A percentile compares a stretch with the other conserved stretches of the same genome.
phyloP scores from a whole-genome alignment of 2,113 vertebrate species.

The Pyrgilauda ruficollis region DNA sequence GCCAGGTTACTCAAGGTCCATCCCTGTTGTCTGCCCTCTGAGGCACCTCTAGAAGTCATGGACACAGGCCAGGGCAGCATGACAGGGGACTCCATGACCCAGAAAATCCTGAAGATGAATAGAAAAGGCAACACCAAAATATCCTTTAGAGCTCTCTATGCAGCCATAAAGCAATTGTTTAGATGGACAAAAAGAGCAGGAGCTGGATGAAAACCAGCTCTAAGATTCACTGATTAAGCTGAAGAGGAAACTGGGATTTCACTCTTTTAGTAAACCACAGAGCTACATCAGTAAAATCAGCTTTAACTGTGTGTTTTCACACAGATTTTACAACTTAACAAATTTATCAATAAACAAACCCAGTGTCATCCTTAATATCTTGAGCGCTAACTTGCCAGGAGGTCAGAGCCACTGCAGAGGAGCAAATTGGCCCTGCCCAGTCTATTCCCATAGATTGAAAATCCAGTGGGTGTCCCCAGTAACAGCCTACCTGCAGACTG shows the following conservation, averaged over 20 bases:
- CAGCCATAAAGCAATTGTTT: neutral
- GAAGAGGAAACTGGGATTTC: neutral
- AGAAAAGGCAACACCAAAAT: neutral
- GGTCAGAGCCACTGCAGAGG: neutral
- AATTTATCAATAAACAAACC: neutral
- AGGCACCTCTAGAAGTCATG: neutral
- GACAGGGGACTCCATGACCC: neutral
- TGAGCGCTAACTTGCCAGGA: neutral
- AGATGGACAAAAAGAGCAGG: neutral
- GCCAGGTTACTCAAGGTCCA: neutral
- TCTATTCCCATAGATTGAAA: neutral
- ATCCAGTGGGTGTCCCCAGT: neutral
- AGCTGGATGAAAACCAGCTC: neutral
- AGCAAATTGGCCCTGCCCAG: neutral
- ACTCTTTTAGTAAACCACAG: neutral
- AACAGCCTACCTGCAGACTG: neutral
- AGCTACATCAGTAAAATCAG: neutral
- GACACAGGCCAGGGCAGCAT: neutral
- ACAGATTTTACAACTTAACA: neutral
- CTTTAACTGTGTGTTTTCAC: neutral
- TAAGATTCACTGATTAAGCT: neutral
- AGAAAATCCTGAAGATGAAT: neutral
- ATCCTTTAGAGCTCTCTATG: neutral
- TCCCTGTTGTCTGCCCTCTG: fast-evolving
- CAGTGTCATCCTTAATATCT: neutral